phyloP scores from a whole-genome alignment of 2,113 vertebrate genomes.

The Vanacampus margaritifer region DNA sequence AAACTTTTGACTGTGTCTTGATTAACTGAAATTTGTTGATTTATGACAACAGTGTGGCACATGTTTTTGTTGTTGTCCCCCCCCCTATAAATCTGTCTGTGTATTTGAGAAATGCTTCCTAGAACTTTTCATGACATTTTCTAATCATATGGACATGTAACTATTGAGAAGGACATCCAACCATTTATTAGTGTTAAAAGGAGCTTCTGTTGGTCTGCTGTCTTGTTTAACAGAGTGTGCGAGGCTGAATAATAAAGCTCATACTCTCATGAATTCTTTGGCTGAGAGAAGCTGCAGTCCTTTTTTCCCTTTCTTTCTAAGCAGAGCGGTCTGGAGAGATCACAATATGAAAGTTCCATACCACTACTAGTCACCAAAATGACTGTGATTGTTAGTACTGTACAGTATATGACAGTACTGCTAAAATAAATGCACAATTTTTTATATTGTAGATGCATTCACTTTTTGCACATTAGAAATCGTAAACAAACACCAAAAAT shows the following conservation, averaged over 20 bases:
- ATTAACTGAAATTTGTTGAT: conserved; percentile 6
- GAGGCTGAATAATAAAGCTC: conserved; percentile 62
- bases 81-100: background rate
- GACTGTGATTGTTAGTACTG: background rate
- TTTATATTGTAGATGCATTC: background rate
- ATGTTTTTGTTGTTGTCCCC: background rate
- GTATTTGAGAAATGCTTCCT: background rate
- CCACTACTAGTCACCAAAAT: background rate
- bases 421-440: too few species aligned
- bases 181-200: conserved; percentile 55
- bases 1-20: conserved; percentile 7
- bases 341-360: background rate
- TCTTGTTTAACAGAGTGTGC: conserved; percentile 65
- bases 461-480: too few species aligned
- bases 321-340: background rate
- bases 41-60: background rate
- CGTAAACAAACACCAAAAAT: too few species aligned
- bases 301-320: conserved; percentile 23
- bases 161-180: conserved; percentile 31
- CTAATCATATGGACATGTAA: conserved; percentile 21
- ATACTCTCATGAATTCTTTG: conserved; percentile 65
- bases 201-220: conserved; percentile 58
- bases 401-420: too few species aligned
- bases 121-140: conserved; percentile 21
- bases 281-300: conserved; percentile 59